phyloP scores from a whole-genome alignment of 2,113 vertebrate genomes.

The Catagonus wagneri region DNA sequence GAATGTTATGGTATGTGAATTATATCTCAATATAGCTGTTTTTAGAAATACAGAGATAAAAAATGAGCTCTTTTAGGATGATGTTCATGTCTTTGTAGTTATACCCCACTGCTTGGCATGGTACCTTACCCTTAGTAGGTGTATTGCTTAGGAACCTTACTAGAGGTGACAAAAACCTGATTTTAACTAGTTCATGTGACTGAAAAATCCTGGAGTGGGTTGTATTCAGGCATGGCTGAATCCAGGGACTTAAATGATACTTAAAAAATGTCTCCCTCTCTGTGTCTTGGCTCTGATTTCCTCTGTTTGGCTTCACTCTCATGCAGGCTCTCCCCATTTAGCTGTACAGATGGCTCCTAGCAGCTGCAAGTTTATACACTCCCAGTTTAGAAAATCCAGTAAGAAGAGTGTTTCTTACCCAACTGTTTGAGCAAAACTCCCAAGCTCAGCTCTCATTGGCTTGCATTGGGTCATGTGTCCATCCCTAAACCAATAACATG shows the following conservation, averaged over 20 bases:
- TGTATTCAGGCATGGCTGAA: slow-evolving; percentile 33
- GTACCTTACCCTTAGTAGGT: background rate
- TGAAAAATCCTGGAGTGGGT: background rate
- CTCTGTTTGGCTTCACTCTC: background rate
- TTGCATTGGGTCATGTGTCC: slow-evolving; percentile 3
- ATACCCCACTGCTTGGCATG: background rate
- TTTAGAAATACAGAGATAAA: background rate
- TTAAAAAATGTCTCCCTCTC: slow-evolving; percentile 19
- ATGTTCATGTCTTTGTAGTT: background rate
- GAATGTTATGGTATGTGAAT: background rate
- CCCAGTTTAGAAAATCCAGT: slow-evolving; percentile 63
- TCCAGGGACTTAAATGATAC: slow-evolving; percentile 40
- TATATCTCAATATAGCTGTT: background rate
- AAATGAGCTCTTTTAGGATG: background rate
- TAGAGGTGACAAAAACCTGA: background rate
- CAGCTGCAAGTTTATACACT: slow-evolving; percentile 58
- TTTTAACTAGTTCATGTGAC: background rate
- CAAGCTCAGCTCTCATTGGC: slow-evolving; percentile 13
- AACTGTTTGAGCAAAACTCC: slow-evolving; percentile 23
- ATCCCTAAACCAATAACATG: background rate
- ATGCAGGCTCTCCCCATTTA: background rate
- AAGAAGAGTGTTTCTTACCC: slow-evolving; percentile 43
- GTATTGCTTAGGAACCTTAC: background rate
- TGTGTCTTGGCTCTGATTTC: slow-evolving; percentile 39
- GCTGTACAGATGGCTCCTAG: slow-evolving; percentile 53